Percentiles rank a stretch among this genome's conserved stretches.
phyloP scores from a whole-genome alignment of 37 sponge, comb jelly and placozoan species.

The Agelas oroides region DNA sequence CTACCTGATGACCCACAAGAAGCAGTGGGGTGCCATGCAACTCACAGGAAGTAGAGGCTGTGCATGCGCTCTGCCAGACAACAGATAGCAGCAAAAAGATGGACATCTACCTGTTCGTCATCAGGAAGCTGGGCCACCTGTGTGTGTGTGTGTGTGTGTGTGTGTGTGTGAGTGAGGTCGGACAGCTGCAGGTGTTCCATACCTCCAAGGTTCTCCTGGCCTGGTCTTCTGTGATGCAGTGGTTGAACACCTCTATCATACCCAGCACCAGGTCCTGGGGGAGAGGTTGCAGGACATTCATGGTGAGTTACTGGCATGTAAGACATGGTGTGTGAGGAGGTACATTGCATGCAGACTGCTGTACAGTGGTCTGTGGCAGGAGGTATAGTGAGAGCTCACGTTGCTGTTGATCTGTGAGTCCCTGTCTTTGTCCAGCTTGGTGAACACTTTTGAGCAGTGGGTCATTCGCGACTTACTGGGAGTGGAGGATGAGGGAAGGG shows the following conservation, averaged over 20 bases:
- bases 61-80: slow-evolving; percentile 65
- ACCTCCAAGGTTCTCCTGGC: slow-evolving; percentile 26
- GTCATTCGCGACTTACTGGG: slow-evolving; percentile 36
- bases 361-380: too few species aligned
- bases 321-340: too few species aligned
- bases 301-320: too few species aligned
- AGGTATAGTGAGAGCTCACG: too few species aligned
- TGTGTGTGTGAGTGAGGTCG: too few species aligned
- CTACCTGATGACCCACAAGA: too few species aligned
- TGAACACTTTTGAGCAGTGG: slow-evolving; percentile 51
- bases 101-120: slow-evolving; percentile 9
- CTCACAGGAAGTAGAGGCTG: slow-evolving; percentile 50
- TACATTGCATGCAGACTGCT: too few species aligned
- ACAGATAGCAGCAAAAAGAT: slow-evolving; percentile 70
- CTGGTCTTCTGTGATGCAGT: slow-evolving; percentile 31
- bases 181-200: too few species aligned
- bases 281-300: too few species aligned
- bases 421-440: slow-evolving; percentile 37
- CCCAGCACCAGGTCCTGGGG: slow-evolving; percentile 37
- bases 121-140: slow-evolving; percentile 26
- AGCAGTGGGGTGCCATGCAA: background rate
- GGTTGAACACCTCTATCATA: slow-evolving; percentile 33
- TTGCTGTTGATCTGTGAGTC: slow-evolving; percentile 23
- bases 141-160: too few species aligned
- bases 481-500: too few species aligned